These are phyloP conservation scores for Styela plicata DNA, from an alignment of 23 tunicate species.

Conservation along the genomic window DNA sequence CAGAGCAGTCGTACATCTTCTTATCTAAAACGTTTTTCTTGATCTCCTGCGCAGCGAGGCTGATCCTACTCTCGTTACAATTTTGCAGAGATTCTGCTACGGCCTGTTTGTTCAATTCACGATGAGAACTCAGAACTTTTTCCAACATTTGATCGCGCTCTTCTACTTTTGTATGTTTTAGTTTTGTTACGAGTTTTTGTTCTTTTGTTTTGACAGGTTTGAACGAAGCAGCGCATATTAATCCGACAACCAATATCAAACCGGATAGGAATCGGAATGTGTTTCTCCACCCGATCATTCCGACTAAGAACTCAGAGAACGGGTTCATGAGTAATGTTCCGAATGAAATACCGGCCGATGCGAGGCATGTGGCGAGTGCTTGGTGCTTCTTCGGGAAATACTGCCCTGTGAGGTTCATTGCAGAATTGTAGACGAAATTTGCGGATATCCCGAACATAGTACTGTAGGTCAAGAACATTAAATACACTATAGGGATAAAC, in stretches of 20 bases:
- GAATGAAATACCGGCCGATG: conserved; percentile 84
- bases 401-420: conserved; percentile 81
- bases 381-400: conserved; percentile 83
- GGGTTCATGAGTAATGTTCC: conserved; percentile 80
- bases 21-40: conserved; percentile 72
- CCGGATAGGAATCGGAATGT: conserved; percentile 60
- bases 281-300: conserved; percentile 55
- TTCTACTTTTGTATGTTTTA: conserved; percentile 1
- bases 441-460: conserved; percentile 74
- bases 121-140: conserved; percentile 8
- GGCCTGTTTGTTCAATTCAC: conserved; percentile 46
- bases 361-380: conserved; percentile 85
- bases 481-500: conserved; percentile 46
- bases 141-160: conserved; percentile 21
- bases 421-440: conserved; percentile 84
- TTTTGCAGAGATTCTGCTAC: conserved; percentile 52
- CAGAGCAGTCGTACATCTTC: conserved; percentile 53
- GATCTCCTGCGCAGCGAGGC: conserved; percentile 80
- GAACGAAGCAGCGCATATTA: conserved; percentile 60
- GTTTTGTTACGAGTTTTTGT: conserved; percentile 55
- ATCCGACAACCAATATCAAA: conserved; percentile 53
- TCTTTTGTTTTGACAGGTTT: conserved; percentile 62
- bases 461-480: conserved; percentile 84
- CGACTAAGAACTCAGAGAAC: conserved; percentile 32
- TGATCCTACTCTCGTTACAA: conserved; percentile 66